A percentile compares a stretch with the other conserved stretches of the same genome.
Evolutionary conservation across 2,797 vertebrate genomes (phyloP).

Genomic region (Manis javanica): DNA sequence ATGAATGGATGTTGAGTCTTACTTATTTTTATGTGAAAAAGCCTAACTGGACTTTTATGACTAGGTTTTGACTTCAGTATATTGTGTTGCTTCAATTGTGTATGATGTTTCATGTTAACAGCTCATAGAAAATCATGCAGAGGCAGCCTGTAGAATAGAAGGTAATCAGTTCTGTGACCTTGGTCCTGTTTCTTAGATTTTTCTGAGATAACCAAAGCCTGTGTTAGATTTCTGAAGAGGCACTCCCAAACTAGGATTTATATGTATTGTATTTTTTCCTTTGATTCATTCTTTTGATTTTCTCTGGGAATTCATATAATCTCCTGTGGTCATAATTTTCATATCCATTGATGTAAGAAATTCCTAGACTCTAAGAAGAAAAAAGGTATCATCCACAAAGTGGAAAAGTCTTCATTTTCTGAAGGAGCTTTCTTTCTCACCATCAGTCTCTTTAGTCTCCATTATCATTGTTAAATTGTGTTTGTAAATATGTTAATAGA

Average conservation of each 20-base stretch:
- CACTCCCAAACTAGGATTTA: not conserved
- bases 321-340: conserved; percentile 5
- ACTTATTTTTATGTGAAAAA: not conserved
- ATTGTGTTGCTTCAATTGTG: not conserved
- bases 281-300: conserved; percentile 39
- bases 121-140: not conserved
- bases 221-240: not conserved
- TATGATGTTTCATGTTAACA: not conserved
- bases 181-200: not conserved
- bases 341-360: not conserved
- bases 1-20: not conserved
- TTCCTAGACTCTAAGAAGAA: conserved; percentile 20
- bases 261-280: not conserved
- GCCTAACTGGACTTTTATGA: not conserved
- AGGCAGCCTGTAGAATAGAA: not conserved
- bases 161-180: not conserved
- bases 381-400: not conserved
- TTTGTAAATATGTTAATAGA: not conserved
- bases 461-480: not conserved
- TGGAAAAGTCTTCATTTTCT: not conserved
- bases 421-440: not conserved
- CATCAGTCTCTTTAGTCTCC: not conserved
- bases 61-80: not conserved
- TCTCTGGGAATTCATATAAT: not conserved
- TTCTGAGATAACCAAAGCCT: not conserved